Evolutionary conservation across 2,113 vertebrate species (phyloP).

Genomic region (Trachemys scripta): DNA sequence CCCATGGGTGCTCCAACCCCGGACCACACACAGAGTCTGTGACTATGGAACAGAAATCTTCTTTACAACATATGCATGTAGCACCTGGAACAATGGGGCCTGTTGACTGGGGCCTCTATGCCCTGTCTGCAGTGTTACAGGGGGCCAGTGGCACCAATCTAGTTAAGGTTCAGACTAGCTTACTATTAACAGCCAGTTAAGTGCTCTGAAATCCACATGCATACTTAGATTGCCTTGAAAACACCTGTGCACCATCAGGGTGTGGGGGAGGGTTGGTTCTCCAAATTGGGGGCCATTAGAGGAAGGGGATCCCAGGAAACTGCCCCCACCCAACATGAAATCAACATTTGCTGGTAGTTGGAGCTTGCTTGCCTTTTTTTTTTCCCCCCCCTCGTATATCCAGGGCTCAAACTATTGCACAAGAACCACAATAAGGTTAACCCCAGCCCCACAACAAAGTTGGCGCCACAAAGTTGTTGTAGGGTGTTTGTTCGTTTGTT

Average conservation of each 20-base stretch:
- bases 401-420: neutral
- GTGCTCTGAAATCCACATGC: neutral
- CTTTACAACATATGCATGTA: neutral
- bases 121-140: neutral
- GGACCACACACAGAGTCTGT: too few relatives aligned
- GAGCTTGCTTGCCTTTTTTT: neutral
- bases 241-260: neutral
- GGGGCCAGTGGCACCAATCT: too few relatives aligned
- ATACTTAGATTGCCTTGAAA: neutral
- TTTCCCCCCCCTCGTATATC: neutral
- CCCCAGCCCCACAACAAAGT: neutral
- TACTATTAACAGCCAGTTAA: neutral
- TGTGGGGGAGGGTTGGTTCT: neutral
- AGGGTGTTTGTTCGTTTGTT: neutral
- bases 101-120: accelerated
- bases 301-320: neutral
- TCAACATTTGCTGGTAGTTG: neutral
- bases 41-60: neutral
- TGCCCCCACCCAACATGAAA: neutral
- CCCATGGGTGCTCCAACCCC: too few relatives aligned
- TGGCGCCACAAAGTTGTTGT: neutral
- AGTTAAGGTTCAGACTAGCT: neutral
- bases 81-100: neutral
- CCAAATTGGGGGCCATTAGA: neutral
- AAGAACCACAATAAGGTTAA: neutral